Evolutionary conservation across 2,797 vertebrate genomes (phyloP).

Genomic region (Acomys russatus): DNA sequence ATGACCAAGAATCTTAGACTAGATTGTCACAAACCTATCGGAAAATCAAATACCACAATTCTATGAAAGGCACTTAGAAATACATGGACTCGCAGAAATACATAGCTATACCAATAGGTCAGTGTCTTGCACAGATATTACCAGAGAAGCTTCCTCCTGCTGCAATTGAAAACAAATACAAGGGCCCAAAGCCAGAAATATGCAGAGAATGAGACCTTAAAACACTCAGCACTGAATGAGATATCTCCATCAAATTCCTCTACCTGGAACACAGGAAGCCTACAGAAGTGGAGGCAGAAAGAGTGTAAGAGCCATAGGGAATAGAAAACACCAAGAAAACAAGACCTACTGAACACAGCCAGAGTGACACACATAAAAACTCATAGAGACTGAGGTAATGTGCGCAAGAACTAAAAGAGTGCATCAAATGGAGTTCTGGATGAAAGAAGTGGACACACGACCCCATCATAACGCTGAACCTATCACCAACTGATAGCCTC

Average conservation of each 20-base stretch:
- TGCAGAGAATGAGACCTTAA: neutral
- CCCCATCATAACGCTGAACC: neutral
- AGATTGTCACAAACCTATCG: neutral
- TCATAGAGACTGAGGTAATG: neutral
- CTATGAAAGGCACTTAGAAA: too few species aligned
- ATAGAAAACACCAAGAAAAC: neutral
- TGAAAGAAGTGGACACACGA: neutral
- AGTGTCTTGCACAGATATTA: neutral
- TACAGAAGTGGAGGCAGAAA: neutral
- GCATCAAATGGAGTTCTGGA: neutral
- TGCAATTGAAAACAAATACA: neutral
- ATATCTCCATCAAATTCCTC: too few species aligned
- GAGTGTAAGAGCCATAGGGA: neutral
- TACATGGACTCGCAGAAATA: neutral
- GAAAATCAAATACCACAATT: neutral
- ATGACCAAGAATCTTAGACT: neutral
- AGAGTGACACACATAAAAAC: too few species aligned
- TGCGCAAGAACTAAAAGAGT: neutral
- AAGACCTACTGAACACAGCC: neutral
- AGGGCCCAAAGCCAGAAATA: neutral
- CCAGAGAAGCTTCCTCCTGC: neutral
- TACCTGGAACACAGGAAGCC: neutral
- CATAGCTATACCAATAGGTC: neutral
- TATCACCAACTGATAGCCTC: neutral
- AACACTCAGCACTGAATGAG: neutral